Conservation (phyloP, 2,113 vertebrate genomes). For the Cephalopterus ornatus region DNA sequence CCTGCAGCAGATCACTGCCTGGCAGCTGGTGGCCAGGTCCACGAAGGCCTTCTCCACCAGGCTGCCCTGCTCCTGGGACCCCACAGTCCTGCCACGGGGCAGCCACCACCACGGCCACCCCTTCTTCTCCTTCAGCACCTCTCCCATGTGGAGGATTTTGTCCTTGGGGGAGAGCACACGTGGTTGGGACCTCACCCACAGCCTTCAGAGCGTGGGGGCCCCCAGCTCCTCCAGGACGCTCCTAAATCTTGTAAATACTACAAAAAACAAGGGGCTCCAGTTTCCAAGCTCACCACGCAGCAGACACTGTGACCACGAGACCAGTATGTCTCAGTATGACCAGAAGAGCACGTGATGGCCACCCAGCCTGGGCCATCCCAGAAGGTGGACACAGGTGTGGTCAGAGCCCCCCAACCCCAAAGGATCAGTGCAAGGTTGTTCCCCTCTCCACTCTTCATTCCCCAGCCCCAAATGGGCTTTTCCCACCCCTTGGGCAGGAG, state of each 20-base stretch:
- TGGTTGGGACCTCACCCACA: neutral
- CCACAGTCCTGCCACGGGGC: accelerated
- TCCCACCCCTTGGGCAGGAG: neutral
- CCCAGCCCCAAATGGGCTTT: neutral
- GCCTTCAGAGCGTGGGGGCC: neutral
- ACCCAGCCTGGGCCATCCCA: neutral
- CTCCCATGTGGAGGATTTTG: slow-evolving; percentile 43
- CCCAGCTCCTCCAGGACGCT: neutral
- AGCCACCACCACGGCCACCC: neutral
- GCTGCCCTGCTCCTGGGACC: neutral
- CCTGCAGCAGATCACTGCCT: slow-evolving; percentile 91
- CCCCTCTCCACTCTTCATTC: neutral
- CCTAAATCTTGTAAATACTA: neutral
- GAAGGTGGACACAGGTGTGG: neutral
- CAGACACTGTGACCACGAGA: neutral
- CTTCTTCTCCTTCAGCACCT: slow-evolving; percentile 3
- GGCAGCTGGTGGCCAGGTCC: slow-evolving; percentile 81
- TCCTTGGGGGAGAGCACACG: slow-evolving; percentile 31
- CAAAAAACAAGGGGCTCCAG: neutral
- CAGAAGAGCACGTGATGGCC: neutral
- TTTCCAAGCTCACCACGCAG: neutral
- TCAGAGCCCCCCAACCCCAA: neutral
- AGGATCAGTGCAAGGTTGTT: neutral
- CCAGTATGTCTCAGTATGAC: neutral
- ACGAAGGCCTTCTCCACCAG: slow-evolving; percentile 77